Evolutionary conservation across 2,888 invertebrate species (phyloP).

Genomic region (Drosophila neoperkinsi): DNA sequence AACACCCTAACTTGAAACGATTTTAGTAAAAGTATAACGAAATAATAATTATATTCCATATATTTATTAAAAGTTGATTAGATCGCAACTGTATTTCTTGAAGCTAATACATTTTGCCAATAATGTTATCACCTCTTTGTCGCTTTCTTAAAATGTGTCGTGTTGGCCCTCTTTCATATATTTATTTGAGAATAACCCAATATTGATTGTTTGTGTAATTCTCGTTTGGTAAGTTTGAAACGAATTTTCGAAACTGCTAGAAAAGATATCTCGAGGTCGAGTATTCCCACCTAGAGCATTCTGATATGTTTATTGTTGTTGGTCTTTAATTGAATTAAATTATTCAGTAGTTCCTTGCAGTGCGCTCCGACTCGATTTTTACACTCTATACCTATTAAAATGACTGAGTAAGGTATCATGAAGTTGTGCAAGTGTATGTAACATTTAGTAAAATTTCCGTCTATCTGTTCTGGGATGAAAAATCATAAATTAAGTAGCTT

Average conservation of each 20-base stretch:
- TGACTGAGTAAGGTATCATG: neutral
- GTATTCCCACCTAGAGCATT: neutral
- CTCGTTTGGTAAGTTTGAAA: neutral
- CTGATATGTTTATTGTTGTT: slow-evolving; percentile 14
- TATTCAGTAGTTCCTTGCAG: slow-evolving; percentile 52
- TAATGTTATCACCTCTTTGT: neutral
- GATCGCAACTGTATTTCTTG: too few species aligned
- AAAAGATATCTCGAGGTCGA: slow-evolving; percentile 5
- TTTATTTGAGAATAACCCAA: neutral
- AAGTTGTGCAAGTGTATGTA: neutral
- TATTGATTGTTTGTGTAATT: neutral
- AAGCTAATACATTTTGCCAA: too few species aligned
- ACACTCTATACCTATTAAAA: neutral
- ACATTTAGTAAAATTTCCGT: neutral
- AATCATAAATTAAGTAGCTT: neutral
- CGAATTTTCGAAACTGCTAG: neutral
- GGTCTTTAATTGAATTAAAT: slow-evolving; percentile 69
- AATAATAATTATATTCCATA: neutral
- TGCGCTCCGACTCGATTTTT: neutral
- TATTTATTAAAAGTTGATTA: neutral
- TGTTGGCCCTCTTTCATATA: neutral
- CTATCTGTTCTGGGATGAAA: neutral
- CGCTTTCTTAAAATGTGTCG: neutral
- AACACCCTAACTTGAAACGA: neutral
- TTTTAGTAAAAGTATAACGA: neutral